Evolutionary conservation across 2,888 invertebrate species (phyloP), one percentile per base, ranked within the genome.

Genomic region (Agonum fuliginosum): DNA sequence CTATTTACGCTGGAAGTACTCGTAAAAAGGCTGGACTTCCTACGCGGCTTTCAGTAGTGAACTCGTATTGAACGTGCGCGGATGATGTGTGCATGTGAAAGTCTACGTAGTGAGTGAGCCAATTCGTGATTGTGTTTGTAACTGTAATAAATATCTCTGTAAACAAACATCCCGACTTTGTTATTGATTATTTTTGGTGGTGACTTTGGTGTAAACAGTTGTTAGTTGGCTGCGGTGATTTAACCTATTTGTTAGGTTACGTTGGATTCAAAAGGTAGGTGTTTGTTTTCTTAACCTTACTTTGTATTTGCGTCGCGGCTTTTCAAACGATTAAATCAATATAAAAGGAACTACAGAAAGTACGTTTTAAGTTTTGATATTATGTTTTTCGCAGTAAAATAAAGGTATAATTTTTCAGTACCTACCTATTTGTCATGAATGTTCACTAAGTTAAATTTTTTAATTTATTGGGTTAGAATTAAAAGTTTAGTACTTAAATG

Each of bases 1-100:
- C 46, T 74, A 74, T 67, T 67, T 75, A 48, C 67, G 41, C 51
- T 48, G 67, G 75, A 65, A 48, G 75, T n/a, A n/a, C n/a, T n/a
- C n/a, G n/a, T 75, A 67, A 75, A 74, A 75, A 75, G 58, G 62
- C 41, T 22, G 46, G 22, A 75, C 67, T 75, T 75, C 67, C 65
- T 75, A 17, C 12, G n/a, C 27, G 12, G 51, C 1, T 17, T 34
- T 62, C 75, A 75, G 75, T 75, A 67, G 75, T 51, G 48, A 12
- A 46, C 14, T 12, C 48, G 67, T 22, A 67, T 41, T 19, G 67
- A 34, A 75, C 51, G 67, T 51, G 58, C 58, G 58, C 27, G 58
- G 30, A 46, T 34, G 48, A 65, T 67, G 75, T 67, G 65, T 73
- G 41, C 20, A 41, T 58, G 58, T 74, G 27, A 62, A 22, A 62